These are phyloP conservation scores for Drosophila hydei DNA, from an alignment of 1,140 invertebrate genomes.

Conservation along the genomic window DNA sequence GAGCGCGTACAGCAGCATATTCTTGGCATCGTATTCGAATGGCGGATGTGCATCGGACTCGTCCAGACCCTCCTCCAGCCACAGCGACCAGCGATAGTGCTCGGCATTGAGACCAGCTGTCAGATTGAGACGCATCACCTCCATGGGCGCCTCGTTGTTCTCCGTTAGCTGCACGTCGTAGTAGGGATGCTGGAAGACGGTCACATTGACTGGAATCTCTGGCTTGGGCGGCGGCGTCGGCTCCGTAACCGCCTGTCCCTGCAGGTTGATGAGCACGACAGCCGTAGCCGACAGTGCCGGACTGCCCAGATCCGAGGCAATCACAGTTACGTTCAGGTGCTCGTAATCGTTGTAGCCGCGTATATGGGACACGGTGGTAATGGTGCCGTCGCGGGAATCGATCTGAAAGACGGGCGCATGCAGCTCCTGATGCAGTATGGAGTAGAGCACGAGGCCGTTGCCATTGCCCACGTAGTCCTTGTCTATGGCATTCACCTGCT, in stretches of 20 bases:
- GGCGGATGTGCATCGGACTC: constrained; percentile 80
- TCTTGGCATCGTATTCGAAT: constrained; percentile 89
- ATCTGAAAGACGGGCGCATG: constrained; percentile 89
- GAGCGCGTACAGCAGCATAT: constrained; percentile 89
- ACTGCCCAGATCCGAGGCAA: constrained; percentile 92
- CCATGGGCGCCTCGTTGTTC: constrained; percentile 88
- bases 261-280: constrained; percentile 88
- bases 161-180: constrained; percentile 92
- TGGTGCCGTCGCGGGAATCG: constrained; percentile 91
- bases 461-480: constrained; percentile 93
- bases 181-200: constrained; percentile 89
- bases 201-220: constrained; percentile 60
- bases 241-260: constrained; percentile 87
- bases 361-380: constrained; percentile 89
- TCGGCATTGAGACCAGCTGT: constrained; percentile 85
- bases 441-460: constrained; percentile 91
- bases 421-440: constrained; percentile 87
- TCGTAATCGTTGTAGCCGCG: constrained; percentile 86
- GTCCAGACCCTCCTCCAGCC: constrained; percentile 70
- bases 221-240: constrained; percentile 55
- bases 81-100: constrained; percentile 75
- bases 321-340: constrained; percentile 89
- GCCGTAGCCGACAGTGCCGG: constrained; percentile 92
- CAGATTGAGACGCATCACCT: constrained; percentile 89
- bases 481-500: constrained; percentile 92